phyloP scores from a whole-genome alignment of 2,797 vertebrate genomes.

The Arvicola amphibius region DNA sequence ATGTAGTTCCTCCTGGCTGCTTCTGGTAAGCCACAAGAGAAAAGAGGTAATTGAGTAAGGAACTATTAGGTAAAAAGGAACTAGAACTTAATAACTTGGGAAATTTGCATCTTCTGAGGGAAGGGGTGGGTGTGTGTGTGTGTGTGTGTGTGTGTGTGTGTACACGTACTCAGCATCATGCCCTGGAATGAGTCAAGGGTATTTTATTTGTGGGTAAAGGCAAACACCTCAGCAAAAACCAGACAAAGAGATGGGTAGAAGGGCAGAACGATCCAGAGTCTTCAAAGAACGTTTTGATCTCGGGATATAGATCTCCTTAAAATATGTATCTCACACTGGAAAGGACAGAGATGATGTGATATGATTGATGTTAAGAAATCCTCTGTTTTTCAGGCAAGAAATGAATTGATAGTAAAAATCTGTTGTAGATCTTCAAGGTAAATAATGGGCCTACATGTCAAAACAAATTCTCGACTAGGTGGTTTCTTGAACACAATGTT shows the following conservation, averaged over 20 bases:
- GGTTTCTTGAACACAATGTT: background rate
- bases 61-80: conserved; percentile 12
- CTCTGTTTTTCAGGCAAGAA: conserved; percentile 30
- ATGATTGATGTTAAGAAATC: background rate
- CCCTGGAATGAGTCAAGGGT: background rate
- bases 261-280: background rate
- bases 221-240: background rate
- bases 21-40: conserved; percentile 16
- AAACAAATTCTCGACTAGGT: background rate
- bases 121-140: background rate
- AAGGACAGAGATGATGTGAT: background rate
- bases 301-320: background rate
- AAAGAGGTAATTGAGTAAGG: conserved; percentile 26
- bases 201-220: background rate
- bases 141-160: too few species aligned
- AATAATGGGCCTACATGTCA: background rate
- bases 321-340: background rate
- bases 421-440: background rate
- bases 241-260: background rate
- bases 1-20: background rate
- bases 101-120: background rate
- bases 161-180: background rate
- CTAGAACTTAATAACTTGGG: conserved; percentile 13
- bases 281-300: background rate
- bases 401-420: background rate